Base-by-base conservation (phyloP, 2,113 vertebrate genomes). In the Lamprologus sp. region DNA sequence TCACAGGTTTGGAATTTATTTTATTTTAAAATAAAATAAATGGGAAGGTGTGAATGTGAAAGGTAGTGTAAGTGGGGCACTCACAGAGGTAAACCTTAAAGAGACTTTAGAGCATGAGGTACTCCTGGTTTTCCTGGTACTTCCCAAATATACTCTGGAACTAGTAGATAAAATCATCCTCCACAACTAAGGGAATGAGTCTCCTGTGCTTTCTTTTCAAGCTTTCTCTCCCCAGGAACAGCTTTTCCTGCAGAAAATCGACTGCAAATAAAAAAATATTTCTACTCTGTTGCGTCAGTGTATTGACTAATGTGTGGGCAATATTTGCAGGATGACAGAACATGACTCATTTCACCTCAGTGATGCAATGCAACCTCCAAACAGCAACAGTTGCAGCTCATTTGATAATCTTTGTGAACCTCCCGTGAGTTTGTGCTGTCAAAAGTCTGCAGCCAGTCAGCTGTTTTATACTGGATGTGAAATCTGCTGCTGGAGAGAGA, bases 201-300 rank as follows among this genome's bases (percentile, higher is more conserved):
- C 5, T 68, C 9, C 17, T 49, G 19, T 83, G 56, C 68, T 90
- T 45, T 49, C 45, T 56, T 35, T 75, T 23, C 7, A 28, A 9
- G 56, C n/a, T 85, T 84, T 58, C 54, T 68, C 7, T 42, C 26
- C 17, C 17, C 55, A 23, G 86, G 40, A 63, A 40, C 8, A 28
- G 6, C 7, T 1, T 49, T 63, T 70, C 79, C 10, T 81, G 37
- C 6, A 45, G 21, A 75, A 68, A 51, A 81, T 5, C 10, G 2
- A 60, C 73, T 37, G 35, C 75, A 80, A 83, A 51, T 40, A 85
- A 65, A 73, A 55, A 75, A 21, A 3, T 45, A 79, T 91, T 88
- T 90, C 93, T 88, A 37, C 68, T 51, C 31, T 56, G 58, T 94
- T 93, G 86, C 90, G 60, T 92, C 92, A 92, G 28, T 58, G 9